Percentiles rank a stretch among this genome's conserved stretches.
phyloP scores from a whole-genome alignment of 1,140 invertebrate genomes.

The Bilobella aurantiaca region DNA sequence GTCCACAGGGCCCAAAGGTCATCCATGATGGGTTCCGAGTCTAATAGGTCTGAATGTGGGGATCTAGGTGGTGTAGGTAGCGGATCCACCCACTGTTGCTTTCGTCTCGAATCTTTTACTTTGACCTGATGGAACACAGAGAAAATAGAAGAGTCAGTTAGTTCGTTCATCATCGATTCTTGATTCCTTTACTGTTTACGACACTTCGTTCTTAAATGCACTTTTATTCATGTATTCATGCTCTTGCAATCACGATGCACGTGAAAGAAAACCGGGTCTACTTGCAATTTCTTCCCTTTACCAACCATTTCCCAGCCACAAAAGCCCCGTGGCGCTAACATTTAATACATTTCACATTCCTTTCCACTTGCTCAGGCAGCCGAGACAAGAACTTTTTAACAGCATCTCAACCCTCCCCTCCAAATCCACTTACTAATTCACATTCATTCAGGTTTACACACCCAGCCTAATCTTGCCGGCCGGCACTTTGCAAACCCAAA shows the following conservation, averaged over 20 bases:
- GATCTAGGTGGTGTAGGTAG: constrained; percentile 27
- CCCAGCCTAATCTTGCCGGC: neutral
- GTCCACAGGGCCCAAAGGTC: constrained; percentile 27
- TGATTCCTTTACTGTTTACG: constrained; percentile 2
- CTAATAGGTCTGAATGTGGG: constrained; percentile 14
- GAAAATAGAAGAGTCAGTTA: neutral
- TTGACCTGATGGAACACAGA: constrained; percentile 17
- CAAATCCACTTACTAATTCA: neutral
- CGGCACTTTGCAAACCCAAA: too few species aligned
- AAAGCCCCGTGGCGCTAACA: neutral
- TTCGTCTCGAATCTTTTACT: constrained; percentile 23
- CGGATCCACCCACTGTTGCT: constrained; percentile 27
- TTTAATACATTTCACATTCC: neutral
- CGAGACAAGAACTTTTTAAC: neutral
- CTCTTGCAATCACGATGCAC: neutral
- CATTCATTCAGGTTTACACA: neutral
- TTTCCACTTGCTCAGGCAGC: neutral
- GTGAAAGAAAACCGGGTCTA: neutral
- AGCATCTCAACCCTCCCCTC: neutral
- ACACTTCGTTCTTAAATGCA: neutral
- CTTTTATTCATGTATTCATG: neutral
- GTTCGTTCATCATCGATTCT: neutral
- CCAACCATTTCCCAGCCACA: neutral
- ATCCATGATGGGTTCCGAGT: constrained; percentile 26
- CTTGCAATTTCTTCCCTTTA: neutral